Evolutionary conservation across 1,140 invertebrate species (phyloP).

Genomic region (Apis cerana): DNA sequence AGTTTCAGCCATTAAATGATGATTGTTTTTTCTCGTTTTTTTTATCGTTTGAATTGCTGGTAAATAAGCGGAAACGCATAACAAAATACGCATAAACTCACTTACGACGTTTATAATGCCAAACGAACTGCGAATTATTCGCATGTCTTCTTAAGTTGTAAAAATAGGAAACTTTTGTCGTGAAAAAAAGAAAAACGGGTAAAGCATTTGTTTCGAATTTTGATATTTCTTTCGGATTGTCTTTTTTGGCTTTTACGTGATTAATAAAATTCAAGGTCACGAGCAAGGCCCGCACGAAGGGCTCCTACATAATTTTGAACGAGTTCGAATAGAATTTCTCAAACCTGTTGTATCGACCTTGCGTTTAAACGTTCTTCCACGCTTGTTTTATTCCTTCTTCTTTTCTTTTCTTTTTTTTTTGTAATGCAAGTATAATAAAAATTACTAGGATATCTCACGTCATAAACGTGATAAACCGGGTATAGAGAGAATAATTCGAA

Average conservation of each 20-base stretch:
- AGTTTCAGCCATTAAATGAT: slow-evolving; percentile 34
- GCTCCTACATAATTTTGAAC: too few species aligned
- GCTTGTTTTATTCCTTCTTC: not conserved
- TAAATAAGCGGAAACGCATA: slow-evolving; percentile 53
- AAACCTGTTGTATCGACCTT: not conserved
- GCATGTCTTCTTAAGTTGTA: not conserved
- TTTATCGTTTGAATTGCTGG: slow-evolving; percentile 31
- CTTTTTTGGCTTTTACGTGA: not conserved
- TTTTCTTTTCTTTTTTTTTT: not conserved
- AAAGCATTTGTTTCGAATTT: too few species aligned
- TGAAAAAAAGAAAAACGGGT: too few species aligned
- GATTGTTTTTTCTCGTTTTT: slow-evolving; percentile 15
- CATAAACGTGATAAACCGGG: not conserved
- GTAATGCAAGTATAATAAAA: too few species aligned
- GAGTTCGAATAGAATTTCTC: not conserved
- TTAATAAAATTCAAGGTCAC: not conserved
- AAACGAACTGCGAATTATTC: not conserved
- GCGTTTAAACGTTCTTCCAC: not conserved
- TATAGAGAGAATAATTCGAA: too few species aligned
- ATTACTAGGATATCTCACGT: not conserved
- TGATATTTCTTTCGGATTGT: too few species aligned
- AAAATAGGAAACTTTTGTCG: too few species aligned
- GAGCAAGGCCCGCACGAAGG: not conserved
- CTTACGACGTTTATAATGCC: not conserved
- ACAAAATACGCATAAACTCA: not conserved